Percentiles rank a stretch among this genome's conserved stretches.
phyloP scores from a whole-genome alignment of 2,113 vertebrate genomes.

The Picathartes gymnocephalus region DNA sequence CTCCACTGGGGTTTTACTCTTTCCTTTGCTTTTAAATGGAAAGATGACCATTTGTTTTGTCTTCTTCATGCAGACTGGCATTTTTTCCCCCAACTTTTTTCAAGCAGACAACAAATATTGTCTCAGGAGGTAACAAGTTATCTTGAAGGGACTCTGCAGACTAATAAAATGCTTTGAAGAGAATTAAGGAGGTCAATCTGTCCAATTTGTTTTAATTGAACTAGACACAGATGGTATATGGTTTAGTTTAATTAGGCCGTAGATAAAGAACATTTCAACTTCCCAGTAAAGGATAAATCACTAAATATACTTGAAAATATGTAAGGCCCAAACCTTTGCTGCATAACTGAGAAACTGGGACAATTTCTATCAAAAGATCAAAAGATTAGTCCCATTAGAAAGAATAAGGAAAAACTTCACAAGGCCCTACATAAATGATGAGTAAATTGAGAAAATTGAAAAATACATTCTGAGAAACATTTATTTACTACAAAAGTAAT shows the following conservation, averaged over 20 bases:
- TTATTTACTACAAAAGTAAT: neutral
- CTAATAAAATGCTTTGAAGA: neutral
- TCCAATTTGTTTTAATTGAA: conserved; percentile 41
- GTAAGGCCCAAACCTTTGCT: neutral
- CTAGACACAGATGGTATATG: neutral
- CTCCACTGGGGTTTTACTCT: neutral
- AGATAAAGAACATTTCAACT: conserved; percentile 14
- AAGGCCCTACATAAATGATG: neutral
- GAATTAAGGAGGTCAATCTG: conserved; percentile 16
- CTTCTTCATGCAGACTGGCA: neutral
- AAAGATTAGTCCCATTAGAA: neutral
- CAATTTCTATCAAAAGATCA: neutral
- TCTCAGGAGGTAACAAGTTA: neutral
- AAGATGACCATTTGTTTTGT: neutral
- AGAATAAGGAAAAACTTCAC: neutral
- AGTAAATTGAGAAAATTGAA: neutral
- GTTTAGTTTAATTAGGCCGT: conserved; percentile 11
- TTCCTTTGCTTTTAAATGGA: neutral
- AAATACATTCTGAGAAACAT: neutral
- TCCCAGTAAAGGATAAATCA: neutral
- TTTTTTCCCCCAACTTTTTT: neutral
- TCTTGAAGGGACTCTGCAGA: neutral
- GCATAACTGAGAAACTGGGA: neutral
- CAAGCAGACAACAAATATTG: neutral
- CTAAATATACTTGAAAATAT: neutral